A percentile compares a stretch with the other conserved stretches of the same genome.
Conservation (phyloP, 1,140 invertebrate genomes). For the Nasonia vitripennis region DNA sequence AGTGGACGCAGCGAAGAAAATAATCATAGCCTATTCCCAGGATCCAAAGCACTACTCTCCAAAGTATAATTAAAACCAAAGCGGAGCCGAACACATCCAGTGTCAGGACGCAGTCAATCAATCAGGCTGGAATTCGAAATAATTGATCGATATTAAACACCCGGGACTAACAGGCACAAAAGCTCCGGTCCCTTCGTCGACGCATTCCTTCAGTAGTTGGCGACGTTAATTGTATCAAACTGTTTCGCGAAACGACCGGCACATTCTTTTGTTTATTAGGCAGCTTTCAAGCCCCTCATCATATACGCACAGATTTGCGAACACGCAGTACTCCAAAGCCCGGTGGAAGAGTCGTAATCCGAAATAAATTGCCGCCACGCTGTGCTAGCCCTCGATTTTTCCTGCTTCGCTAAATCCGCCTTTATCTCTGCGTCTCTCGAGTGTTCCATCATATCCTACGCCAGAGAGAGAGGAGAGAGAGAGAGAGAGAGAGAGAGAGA, state of each 20-base stretch:
- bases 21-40: neutral
- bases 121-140: neutral
- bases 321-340: neutral
- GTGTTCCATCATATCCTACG: neutral
- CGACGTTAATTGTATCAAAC: constrained; percentile 61
- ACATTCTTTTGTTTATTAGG: constrained; percentile 58
- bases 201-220: too few species aligned
- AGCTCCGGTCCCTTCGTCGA: neutral
- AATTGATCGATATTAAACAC: constrained; percentile 35
- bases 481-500: too few species aligned
- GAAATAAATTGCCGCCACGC: constrained; percentile 57
- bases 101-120: neutral
- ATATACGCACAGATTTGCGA: neutral
- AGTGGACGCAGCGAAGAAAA: neutral
- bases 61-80: neutral
- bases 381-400: neutral
- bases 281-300: neutral
- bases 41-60: neutral
- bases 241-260: constrained; percentile 59
- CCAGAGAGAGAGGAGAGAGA: neutral
- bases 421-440: neutral
- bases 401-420: neutral
- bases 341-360: constrained; percentile 47
- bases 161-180: too few species aligned
- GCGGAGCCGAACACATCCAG: neutral